Percentiles rank a stretch among this genome's conserved stretches.
Evolutionary conservation across 2,113 vertebrate genomes (phyloP).

Genomic region (Lepidothrix coronata): DNA sequence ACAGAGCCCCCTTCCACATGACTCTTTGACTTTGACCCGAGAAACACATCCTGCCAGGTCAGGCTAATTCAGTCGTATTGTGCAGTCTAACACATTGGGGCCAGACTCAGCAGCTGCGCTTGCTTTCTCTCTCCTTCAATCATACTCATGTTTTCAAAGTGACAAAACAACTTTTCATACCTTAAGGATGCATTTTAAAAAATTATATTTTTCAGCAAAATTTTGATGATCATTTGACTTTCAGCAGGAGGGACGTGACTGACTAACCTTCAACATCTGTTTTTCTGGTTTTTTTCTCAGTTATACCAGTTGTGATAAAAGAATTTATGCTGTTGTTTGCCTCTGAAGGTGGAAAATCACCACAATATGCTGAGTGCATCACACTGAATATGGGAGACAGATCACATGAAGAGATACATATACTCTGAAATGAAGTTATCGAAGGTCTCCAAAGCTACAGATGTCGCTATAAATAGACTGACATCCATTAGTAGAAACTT

Average conservation of each 20-base stretch:
- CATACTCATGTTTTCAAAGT: background rate
- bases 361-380: background rate
- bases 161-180: background rate
- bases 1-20: fast-evolving
- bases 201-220: background rate
- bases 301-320: background rate
- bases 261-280: background rate
- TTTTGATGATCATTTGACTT: background rate
- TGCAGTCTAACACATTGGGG: fast-evolving
- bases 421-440: background rate
- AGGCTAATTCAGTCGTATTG: background rate
- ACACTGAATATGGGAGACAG: background rate
- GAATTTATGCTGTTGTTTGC: background rate
- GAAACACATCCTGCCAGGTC: background rate
- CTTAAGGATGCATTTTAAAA: background rate
- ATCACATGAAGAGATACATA: background rate
- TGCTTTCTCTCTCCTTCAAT: background rate
- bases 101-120: background rate
- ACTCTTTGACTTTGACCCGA: background rate
- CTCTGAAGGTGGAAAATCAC: background rate
- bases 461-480: background rate
- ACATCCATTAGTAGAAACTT: background rate
- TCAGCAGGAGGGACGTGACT: background rate
- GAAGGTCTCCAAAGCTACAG: background rate
- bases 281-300: background rate